Percentiles rank a stretch among this genome's conserved stretches.
Evolutionary conservation across 1,140 invertebrate genomes (phyloP).

Genomic region (Teleopsis dalmanni): DNA sequence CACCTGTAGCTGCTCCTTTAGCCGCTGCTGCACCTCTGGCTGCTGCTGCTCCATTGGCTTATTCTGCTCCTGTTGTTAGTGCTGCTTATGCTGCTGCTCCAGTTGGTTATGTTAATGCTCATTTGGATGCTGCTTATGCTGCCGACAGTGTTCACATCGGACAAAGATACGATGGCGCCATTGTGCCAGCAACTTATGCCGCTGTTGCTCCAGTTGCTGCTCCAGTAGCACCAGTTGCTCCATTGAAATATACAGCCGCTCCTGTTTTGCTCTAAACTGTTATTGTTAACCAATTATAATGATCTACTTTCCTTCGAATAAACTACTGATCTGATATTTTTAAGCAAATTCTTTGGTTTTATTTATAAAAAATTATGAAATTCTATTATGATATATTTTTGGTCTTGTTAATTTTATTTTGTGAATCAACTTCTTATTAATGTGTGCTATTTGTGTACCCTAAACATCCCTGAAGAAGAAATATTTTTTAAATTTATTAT

Average conservation of each 20-base stretch:
- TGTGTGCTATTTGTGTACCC: too few relatives aligned
- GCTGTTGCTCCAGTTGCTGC: neutral
- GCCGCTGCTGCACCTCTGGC: slow-evolving; percentile 4
- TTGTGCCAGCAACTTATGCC: slow-evolving; percentile 5
- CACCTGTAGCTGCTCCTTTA: neutral
- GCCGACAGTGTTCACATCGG: slow-evolving; percentile 8
- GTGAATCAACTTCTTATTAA: too few relatives aligned
- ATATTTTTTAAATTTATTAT: too few relatives aligned
- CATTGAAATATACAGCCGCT: slow-evolving; percentile 6
- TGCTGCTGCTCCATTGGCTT: neutral
- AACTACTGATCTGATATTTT: too few relatives aligned
- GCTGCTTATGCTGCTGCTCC: slow-evolving; percentile 6
- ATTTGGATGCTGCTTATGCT: slow-evolving; percentile 10
- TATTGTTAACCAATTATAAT: neutral
- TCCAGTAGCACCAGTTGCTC: slow-evolving; percentile 7
- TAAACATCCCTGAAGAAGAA: too few relatives aligned
- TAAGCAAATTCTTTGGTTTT: too few relatives aligned
- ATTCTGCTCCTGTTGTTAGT: neutral
- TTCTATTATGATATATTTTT: too few relatives aligned
- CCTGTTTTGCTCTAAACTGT: slow-evolving; percentile 8
- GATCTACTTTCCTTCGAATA: too few relatives aligned
- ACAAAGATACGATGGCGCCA: slow-evolving; percentile 7
- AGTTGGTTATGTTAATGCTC: neutral
- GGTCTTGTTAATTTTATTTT: too few relatives aligned
- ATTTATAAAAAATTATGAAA: too few relatives aligned